Conservation (phyloP, 2,113 vertebrate genomes). For the Caretta caretta region DNA sequence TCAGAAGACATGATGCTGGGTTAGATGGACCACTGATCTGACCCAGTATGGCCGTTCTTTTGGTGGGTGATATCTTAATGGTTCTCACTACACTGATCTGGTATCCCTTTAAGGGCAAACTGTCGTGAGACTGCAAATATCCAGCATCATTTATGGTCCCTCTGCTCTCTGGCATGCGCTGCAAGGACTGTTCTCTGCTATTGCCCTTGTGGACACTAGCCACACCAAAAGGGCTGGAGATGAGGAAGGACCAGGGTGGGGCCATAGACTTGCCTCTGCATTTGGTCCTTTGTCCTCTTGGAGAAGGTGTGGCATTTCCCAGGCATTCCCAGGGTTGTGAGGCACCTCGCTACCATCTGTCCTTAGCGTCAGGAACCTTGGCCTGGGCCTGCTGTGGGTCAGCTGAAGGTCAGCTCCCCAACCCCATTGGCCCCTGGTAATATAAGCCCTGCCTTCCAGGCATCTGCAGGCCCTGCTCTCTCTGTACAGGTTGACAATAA, state of each 20-base stretch:
- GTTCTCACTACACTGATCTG: background rate
- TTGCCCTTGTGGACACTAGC: fast-evolving
- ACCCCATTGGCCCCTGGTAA: too few species aligned
- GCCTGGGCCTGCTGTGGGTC: too few species aligned
- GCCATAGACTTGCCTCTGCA: background rate
- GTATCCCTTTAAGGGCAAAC: background rate
- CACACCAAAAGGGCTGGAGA: background rate
- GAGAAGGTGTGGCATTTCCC: background rate
- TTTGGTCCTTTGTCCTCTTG: background rate
- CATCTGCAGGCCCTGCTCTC: too few species aligned
- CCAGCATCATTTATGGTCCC: background rate
- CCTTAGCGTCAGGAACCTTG: too few species aligned
- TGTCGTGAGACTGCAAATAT: background rate
- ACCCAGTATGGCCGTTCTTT: background rate
- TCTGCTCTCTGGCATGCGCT: background rate
- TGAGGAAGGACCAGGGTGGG: background rate
- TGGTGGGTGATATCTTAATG: background rate
- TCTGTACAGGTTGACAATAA: too few species aligned
- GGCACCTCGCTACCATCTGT: too few species aligned
- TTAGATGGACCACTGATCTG: too few species aligned
- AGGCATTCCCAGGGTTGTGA: background rate
- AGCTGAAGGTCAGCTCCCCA: too few species aligned
- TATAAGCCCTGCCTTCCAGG: too few species aligned
- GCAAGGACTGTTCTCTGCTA: background rate
- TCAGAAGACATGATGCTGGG: too few species aligned